phyloP scores from a whole-genome alignment of 2,797 vertebrate species.

The Melanotaenia trifasciata region DNA sequence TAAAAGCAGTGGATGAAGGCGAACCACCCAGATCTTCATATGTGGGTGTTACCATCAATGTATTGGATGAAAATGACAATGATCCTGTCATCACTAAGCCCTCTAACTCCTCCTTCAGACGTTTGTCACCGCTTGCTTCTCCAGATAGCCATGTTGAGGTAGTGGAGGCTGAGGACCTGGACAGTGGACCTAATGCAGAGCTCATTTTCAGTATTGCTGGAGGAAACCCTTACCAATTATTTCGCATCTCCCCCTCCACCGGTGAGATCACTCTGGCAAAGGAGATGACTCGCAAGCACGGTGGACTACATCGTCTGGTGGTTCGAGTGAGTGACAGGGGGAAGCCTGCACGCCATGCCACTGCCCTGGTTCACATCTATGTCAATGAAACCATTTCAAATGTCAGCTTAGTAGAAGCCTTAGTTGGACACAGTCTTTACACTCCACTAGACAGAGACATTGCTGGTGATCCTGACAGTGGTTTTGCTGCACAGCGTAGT shows the following conservation, averaged over 20 bases:
- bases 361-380: conserved; percentile 95
- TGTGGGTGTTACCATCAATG: conserved; percentile 97
- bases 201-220: conserved; percentile 93
- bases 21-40: conserved; percentile 95
- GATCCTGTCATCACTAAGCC: conserved; percentile 96
- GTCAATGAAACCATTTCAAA: conserved; percentile 98
- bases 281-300: conserved; percentile 93
- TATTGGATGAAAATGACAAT: conserved; percentile 98
- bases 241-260: conserved; percentile 92
- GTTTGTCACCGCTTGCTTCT: conserved; percentile 90
- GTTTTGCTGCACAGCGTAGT: conserved; percentile 93
- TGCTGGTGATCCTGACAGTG: conserved; percentile 94
- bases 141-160: conserved; percentile 94
- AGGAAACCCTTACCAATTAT: conserved; percentile 96
- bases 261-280: conserved; percentile 97
- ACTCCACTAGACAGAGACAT: conserved; percentile 96
- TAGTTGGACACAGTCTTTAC: conserved; percentile 97
- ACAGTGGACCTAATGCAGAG: conserved; percentile 94
- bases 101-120: conserved; percentile 94
- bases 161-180: conserved; percentile 96
- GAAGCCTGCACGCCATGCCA: conserved; percentile 92
- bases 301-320: conserved; percentile 95
- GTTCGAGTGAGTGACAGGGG: conserved; percentile 96
- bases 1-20: conserved; percentile 95
- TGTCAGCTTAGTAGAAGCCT: conserved; percentile 92